Conservation (phyloP, 2,113 vertebrate species). For the Herpailurus yagouaroundi region DNA sequence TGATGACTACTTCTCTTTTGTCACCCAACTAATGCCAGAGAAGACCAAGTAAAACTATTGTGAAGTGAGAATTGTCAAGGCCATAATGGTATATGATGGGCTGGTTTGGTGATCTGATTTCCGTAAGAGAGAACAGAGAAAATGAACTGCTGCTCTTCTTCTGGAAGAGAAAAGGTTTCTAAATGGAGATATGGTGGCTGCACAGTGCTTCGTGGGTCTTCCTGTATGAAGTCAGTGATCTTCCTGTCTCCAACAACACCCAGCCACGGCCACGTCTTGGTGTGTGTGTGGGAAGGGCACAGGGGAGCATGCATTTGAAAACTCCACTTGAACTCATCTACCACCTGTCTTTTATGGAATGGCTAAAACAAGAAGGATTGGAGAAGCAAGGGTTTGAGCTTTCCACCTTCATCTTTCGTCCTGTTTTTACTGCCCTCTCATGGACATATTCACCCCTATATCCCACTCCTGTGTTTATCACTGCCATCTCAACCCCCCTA, state of each 20-base stretch:
- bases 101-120: neutral
- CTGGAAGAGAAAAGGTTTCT: neutral
- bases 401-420: neutral
- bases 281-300: neutral
- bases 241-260: neutral
- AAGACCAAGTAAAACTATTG: slow-evolving; percentile 20
- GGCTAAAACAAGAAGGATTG: neutral
- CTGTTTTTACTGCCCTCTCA: slow-evolving; percentile 32
- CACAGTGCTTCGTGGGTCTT: neutral
- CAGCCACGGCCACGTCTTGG: neutral
- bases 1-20: slow-evolving; percentile 40
- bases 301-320: neutral
- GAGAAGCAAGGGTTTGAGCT: neutral
- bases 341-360: neutral
- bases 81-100: neutral
- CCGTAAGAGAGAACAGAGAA: slow-evolving; percentile 2
- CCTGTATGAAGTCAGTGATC: neutral
- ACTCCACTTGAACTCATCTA: neutral
- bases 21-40: slow-evolving; percentile 9
- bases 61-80: slow-evolving; percentile 1
- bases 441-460: neutral
- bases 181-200: neutral
- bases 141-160: neutral
- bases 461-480: neutral
- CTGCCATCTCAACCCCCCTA: neutral